phyloP scores from a whole-genome alignment of 2,113 vertebrate species.

The Bettongia penicillata region DNA sequence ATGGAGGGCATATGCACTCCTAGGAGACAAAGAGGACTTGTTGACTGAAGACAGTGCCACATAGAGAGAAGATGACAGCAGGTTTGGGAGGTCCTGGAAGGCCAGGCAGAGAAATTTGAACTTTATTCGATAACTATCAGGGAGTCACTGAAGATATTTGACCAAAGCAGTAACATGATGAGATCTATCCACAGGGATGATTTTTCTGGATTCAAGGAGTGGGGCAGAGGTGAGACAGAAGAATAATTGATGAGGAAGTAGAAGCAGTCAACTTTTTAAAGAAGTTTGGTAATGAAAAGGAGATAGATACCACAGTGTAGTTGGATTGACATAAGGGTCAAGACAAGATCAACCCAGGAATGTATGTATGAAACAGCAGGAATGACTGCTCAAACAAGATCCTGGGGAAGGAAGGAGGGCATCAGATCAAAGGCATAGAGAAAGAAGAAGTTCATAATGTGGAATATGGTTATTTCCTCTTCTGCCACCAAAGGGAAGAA shows the following conservation, averaged over 20 bases:
- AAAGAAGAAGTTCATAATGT: background rate
- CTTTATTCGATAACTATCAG: background rate
- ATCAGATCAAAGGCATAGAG: background rate
- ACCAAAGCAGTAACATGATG: background rate
- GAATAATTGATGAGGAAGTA: too few species aligned
- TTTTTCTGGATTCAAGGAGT: background rate
- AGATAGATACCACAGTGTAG: background rate
- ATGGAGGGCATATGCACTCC: too few species aligned
- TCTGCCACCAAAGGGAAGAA: background rate
- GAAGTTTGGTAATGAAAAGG: background rate
- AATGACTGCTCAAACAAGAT: background rate
- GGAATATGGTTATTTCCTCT: background rate
- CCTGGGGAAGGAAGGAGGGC: background rate
- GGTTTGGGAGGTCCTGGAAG: background rate
- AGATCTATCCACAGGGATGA: background rate
- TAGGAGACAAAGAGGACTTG: background rate
- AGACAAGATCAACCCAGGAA: background rate
- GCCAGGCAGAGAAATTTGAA: background rate
- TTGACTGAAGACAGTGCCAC: background rate
- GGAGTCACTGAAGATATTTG: background rate
- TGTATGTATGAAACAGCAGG: background rate
- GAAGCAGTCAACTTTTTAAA: too few species aligned
- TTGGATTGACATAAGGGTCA: background rate
- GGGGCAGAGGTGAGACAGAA: too few species aligned
- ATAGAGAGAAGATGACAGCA: background rate